Evolutionary conservation across 2,797 vertebrate genomes (phyloP).

Genomic region (Dallia pectoralis): DNA sequence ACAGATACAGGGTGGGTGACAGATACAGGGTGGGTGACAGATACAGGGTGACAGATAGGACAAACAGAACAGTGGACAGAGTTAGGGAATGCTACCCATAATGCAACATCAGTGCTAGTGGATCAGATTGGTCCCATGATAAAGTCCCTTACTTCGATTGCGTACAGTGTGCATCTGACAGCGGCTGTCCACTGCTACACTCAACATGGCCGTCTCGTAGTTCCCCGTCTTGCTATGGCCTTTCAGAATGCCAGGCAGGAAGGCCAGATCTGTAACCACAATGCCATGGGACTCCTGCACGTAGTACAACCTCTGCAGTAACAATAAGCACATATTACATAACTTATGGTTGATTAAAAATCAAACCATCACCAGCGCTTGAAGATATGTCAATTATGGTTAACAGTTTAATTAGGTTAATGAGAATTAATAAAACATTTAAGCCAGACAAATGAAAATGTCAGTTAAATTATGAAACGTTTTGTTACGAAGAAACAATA

Average conservation of each 20-base stretch:
- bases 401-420: no score
- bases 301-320: conserved; percentile 85
- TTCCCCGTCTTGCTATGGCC: conserved; percentile 75
- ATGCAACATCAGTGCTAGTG: background rate
- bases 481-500: no score
- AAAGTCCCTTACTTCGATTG: conserved; percentile 77
- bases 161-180: conserved; percentile 87
- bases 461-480: no score
- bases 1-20: no score
- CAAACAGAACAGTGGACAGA: no score
- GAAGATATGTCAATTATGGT: no score
- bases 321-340: conserved; percentile 17
- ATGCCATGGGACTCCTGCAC: conserved; percentile 90
- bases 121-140: background rate
- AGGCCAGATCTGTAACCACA: conserved; percentile 91
- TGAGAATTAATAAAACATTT: no score
- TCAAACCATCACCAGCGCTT: no score
- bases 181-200: conserved; percentile 93
- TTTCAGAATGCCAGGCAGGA: conserved; percentile 77
- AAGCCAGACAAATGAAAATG: no score
- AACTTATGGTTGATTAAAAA: background rate
- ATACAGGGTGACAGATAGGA: no score
- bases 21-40: background rate
- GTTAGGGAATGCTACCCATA: background rate
- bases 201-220: conserved; percentile 87